phyloP scores from a whole-genome alignment of 2,888 invertebrate genomes.

The Heliconius charithonia region DNA sequence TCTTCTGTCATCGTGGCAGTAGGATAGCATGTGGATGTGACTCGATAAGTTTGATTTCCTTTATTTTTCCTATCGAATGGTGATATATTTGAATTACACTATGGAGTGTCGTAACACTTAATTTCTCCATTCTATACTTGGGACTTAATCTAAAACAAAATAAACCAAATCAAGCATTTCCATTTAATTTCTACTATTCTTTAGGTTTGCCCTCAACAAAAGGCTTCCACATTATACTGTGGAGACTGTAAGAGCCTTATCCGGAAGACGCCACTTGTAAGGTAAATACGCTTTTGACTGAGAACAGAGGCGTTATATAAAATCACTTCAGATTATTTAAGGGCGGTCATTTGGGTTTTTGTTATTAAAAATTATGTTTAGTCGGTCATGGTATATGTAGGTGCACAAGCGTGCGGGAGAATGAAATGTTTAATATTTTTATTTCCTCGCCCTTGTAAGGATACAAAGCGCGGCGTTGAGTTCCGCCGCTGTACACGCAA shows the following conservation, averaged over 20 bases:
- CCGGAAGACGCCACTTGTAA: constrained; percentile 80
- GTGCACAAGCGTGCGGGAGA: too few relatives aligned
- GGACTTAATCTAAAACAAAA: background rate
- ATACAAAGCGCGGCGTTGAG: background rate
- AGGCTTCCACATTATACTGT: constrained; percentile 76
- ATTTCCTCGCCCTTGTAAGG: too few relatives aligned
- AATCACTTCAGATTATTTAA: constrained; percentile 41
- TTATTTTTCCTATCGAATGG: too few relatives aligned
- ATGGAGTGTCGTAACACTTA: too few relatives aligned
- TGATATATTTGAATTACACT: too few relatives aligned
- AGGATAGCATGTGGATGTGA: too few relatives aligned
- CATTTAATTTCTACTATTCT: constrained; percentile 41
- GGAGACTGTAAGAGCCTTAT: constrained; percentile 73
- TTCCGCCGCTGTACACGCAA: too few relatives aligned
- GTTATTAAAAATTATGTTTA: background rate
- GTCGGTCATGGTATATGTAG: too few relatives aligned
- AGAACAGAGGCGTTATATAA: constrained; percentile 48
- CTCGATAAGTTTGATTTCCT: too few relatives aligned
- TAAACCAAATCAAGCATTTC: constrained; percentile 20
- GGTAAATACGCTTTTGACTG: constrained; percentile 73
- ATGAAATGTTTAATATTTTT: too few relatives aligned
- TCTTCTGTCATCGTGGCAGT: too few relatives aligned
- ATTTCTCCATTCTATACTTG: too few relatives aligned
- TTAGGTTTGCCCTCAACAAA: constrained; percentile 68
- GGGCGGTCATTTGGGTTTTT: constrained; percentile 33